Conservation (phyloP, 2,797 vertebrate species). For the Graptemys geographica region DNA sequence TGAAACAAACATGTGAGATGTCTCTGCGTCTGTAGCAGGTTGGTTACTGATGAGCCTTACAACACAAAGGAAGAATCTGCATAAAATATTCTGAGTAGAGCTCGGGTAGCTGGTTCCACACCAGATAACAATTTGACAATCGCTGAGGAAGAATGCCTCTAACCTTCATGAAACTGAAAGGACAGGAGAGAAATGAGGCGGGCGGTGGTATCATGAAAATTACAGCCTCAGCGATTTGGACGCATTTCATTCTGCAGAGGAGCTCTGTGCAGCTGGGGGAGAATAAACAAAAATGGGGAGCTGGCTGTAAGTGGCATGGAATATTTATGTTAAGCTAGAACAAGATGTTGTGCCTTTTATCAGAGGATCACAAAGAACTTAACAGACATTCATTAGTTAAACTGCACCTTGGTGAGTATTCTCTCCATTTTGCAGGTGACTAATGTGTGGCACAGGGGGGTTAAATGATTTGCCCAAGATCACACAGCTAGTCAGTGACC, state of each 20-base stretch:
- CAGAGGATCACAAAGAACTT: neutral
- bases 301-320: neutral
- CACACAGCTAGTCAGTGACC: neutral
- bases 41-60: slow-evolving; percentile 34
- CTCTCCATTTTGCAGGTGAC: neutral
- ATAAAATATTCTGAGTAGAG: slow-evolving; percentile 75
- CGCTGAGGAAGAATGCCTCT: slow-evolving; percentile 71
- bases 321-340: neutral
- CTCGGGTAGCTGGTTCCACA: slow-evolving; percentile 61
- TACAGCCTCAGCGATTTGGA: slow-evolving; percentile 69
- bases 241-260: slow-evolving; percentile 29
- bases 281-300: slow-evolving; percentile 22
- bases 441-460: neutral
- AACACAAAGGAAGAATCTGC: slow-evolving; percentile 42
- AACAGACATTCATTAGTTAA: neutral
- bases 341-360: neutral
- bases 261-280: neutral
- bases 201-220: slow-evolving; percentile 69
- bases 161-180: slow-evolving; percentile 79
- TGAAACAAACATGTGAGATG: slow-evolving; percentile 27
- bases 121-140: slow-evolving; percentile 77
- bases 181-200: slow-evolving; percentile 77
- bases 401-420: neutral
- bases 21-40: neutral
- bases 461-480: neutral